Percentiles rank a stretch among this genome's conserved stretches.
These are phyloP conservation scores for Phyllotreta striolata DNA, from an alignment of 2,888 invertebrate species.

Conservation along the genomic window DNA sequence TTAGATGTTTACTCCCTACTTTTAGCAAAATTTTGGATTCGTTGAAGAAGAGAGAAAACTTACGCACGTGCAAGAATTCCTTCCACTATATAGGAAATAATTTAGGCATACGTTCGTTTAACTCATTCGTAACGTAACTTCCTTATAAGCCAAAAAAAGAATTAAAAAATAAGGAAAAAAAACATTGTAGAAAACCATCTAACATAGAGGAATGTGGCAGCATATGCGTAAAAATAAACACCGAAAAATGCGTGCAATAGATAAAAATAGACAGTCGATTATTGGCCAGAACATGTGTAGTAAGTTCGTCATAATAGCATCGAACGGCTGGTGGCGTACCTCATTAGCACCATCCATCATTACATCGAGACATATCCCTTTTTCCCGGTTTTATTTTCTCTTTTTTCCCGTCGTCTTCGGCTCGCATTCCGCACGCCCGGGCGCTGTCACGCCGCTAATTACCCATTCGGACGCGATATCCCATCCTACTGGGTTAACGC, in stretches of 20 bases:
- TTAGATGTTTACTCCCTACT: too few relatives aligned
- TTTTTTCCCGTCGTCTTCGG: conserved; percentile 14
- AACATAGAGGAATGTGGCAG: conserved; percentile 29
- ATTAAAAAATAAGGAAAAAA: conserved; percentile 14
- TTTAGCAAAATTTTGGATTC: too few relatives aligned
- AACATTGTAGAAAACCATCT: conserved; percentile 14
- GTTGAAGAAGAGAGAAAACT: too few relatives aligned
- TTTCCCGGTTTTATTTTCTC: conserved; percentile 11
- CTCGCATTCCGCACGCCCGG: conserved; percentile 12
- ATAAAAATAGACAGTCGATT: conserved; percentile 50
- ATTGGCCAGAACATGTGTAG: conserved; percentile 52
- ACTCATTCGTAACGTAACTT: conserved; percentile 13
- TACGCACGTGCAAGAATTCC: too few relatives aligned
- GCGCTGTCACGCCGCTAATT: background rate
- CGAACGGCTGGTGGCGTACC: conserved; percentile 49
- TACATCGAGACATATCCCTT: conserved; percentile 30
- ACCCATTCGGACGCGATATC: too few relatives aligned
- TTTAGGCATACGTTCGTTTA: too few relatives aligned
- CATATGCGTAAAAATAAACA: conserved; percentile 46
- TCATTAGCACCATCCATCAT: conserved; percentile 60
- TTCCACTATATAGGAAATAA: too few relatives aligned
- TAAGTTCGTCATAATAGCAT: conserved; percentile 54
- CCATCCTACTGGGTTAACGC: too few relatives aligned
- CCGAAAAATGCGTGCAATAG: conserved; percentile 49
- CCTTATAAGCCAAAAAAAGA: background rate